phyloP scores from a whole-genome alignment of 2,888 invertebrate genomes.

The Drosophila acutilabella region DNA sequence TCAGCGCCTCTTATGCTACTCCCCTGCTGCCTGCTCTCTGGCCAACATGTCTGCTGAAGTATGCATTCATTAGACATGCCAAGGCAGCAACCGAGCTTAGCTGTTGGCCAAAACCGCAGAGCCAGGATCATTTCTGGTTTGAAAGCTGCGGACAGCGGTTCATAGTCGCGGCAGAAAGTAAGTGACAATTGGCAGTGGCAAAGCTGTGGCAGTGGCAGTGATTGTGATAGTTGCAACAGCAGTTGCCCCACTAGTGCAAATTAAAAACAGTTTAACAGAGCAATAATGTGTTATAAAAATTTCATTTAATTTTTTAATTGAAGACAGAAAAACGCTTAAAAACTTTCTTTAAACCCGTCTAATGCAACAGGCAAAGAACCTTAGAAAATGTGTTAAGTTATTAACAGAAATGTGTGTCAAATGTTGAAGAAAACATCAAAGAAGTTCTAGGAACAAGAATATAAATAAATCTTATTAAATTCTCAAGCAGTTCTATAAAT shows the following conservation, averaged over 20 bases:
- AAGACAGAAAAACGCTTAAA: too few species aligned
- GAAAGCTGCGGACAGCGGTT: constrained; percentile 77
- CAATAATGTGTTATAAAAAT: constrained; percentile 5
- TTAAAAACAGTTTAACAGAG: background rate
- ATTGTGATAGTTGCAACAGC: constrained; percentile 28
- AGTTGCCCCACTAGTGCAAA: constrained; percentile 15
- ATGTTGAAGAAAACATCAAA: background rate
- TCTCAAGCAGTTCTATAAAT: background rate
- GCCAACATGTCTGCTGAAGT: constrained; percentile 44
- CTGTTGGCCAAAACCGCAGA: constrained; percentile 67
- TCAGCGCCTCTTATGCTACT: constrained; percentile 4
- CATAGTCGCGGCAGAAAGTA: constrained; percentile 59
- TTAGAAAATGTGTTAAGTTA: background rate
- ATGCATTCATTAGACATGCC: constrained; percentile 74
- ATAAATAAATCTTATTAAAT: too few species aligned
- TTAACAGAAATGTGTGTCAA: too few species aligned
- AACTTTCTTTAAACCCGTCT: background rate
- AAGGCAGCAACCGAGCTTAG: constrained; percentile 81
- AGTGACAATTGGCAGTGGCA: constrained; percentile 28
- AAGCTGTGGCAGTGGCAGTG: constrained; percentile 20
- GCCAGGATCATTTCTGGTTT: constrained; percentile 83
- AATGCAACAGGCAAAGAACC: constrained; percentile 4
- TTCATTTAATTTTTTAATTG: constrained; percentile 1
- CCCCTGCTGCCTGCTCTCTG: background rate
- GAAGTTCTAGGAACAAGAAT: too few species aligned